Conservation (phyloP, 1,140 invertebrate genomes). For the Rhyzopertha dominica region DNA sequence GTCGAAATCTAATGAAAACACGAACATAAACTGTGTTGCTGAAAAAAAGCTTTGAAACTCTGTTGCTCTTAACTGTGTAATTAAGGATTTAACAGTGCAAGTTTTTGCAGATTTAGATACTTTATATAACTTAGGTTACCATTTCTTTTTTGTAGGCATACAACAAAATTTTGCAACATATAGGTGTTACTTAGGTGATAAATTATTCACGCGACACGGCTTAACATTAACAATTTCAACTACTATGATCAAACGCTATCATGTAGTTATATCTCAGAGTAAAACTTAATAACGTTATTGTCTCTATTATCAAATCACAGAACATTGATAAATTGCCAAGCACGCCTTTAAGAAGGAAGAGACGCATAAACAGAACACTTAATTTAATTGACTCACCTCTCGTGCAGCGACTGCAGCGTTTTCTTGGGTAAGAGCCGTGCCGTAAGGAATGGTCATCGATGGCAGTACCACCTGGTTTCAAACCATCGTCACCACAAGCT, state of each 20-base stretch:
- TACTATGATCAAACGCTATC: not conserved
- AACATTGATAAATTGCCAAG: constrained; percentile 25
- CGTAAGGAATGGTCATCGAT: constrained; percentile 42
- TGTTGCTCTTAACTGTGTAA: too few species aligned
- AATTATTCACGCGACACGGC: not conserved
- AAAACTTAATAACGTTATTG: constrained; percentile 22
- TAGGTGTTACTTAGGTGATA: constrained; percentile 2
- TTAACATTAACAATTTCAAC: not conserved
- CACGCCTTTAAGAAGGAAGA: not conserved
- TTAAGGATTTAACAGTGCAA: too few species aligned
- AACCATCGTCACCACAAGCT: too few species aligned
- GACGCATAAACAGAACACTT: not conserved
- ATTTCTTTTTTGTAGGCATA: too few species aligned
- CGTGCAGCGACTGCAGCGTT: constrained; percentile 41
- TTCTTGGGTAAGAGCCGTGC: constrained; percentile 42
- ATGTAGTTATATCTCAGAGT: too few species aligned
- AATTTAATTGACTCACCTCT: constrained; percentile 34
- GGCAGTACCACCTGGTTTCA: too few species aligned
- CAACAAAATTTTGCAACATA: too few species aligned
- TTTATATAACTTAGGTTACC: too few species aligned
- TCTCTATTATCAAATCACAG: constrained; percentile 25
- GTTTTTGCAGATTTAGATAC: too few species aligned
- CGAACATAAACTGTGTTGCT: too few species aligned
- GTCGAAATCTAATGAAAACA: too few species aligned
- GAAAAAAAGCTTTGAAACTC: too few species aligned